Percentiles rank a stretch among this genome's conserved stretches.
Conservation (phyloP, 2,888 invertebrate genomes). For the Hypsopygia costalis region DNA sequence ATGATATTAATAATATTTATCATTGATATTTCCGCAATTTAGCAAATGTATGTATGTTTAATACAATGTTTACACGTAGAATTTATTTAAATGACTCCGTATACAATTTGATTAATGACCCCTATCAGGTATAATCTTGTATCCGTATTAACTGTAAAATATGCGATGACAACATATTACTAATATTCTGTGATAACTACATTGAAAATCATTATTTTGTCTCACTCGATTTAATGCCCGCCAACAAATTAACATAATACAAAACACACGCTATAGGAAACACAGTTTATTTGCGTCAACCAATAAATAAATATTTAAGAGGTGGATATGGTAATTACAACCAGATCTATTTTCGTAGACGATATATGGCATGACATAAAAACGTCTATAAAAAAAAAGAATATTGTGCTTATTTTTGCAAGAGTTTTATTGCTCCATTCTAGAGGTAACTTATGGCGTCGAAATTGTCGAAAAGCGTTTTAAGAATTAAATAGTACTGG, state of each 20-base stretch:
- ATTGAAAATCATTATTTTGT: neutral
- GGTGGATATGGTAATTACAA: neutral
- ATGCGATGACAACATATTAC: neutral
- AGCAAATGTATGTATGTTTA: too few species aligned
- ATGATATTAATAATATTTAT: too few species aligned
- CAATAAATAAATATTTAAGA: constrained; percentile 1
- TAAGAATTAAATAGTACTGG: too few species aligned
- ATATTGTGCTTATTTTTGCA: too few species aligned
- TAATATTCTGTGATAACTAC: neutral
- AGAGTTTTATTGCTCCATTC: too few species aligned
- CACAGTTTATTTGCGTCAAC: neutral
- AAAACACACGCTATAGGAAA: neutral
- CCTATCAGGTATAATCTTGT: neutral
- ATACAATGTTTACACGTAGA: too few species aligned
- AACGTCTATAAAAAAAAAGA: too few species aligned
- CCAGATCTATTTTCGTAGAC: neutral
- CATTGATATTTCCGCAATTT: too few species aligned
- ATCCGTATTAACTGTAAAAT: neutral
- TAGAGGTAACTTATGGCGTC: too few species aligned
- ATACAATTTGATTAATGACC: neutral
- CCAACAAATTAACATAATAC: constrained; percentile 1
- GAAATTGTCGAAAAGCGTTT: too few species aligned
- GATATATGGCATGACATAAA: neutral
- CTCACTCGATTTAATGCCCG: neutral
- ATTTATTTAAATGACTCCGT: too few species aligned